Evolutionary conservation across 2,888 invertebrate genomes (phyloP), one percentile per base, ranked within the genome.

Genomic region (Drosophila suboccidentalis): DNA sequence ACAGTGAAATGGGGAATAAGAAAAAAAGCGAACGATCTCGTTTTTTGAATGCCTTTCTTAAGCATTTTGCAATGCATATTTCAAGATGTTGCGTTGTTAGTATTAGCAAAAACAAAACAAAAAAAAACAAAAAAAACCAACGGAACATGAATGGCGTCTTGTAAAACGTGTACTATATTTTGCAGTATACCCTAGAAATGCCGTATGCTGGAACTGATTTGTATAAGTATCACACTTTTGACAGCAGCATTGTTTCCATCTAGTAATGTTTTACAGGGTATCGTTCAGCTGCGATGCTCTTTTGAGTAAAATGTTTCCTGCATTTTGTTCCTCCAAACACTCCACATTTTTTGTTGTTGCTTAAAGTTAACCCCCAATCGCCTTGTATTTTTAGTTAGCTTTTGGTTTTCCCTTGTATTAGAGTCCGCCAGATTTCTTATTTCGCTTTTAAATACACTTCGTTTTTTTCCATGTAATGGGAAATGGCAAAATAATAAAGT

Each of bases 301-400:
- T 10, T 5, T 4, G 5, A 5, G 0, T 11, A 1, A 2, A 13
- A 8, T n/a, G 26, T 32, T 8, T 9, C 11, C n/a, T 49, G 32
- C 36, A 17, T 58, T 59, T 46, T 39, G 9, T 11, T 43, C 15
- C 26, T 47, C 46, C 36, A 38, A 34, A 22, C 38, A 22, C 4
- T 32, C 22, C 22, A 44, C 22, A 22, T 11, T 29, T 15, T 34
- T 13, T 32, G 22, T 36, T 49, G 22, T 32, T 61, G 13, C 22
- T 44, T 65, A 22, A 55, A 73, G 58, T 60, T 67, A 63, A 70
- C 69, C 63, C 78, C 76, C 76, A 66, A 71, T 81, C 74, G 75
- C 71, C 50, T 58, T 58, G 54, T 46, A 64, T 76, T 80, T 49
- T 49, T 11, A 32, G 32, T 17, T 17, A 54, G 79, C 66, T 67